These are phyloP conservation scores for Calameuta filiformis DNA, from an alignment of 2,888 invertebrate genomes.

Conservation along the genomic window DNA sequence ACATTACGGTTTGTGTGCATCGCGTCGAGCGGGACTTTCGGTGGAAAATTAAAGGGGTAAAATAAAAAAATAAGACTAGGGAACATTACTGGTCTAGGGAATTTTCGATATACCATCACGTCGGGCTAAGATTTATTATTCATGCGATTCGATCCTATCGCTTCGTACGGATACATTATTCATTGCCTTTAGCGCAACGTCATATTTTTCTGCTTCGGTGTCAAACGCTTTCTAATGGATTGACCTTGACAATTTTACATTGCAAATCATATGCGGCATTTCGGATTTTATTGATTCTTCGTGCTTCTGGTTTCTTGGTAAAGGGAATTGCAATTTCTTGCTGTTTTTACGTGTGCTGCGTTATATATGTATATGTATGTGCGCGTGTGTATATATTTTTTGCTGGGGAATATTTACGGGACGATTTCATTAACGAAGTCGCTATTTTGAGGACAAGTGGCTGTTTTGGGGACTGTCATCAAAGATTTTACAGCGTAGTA, in stretches of 20 bases:
- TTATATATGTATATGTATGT: too few species aligned
- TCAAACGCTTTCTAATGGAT: not conserved
- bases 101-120: not conserved
- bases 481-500: too few species aligned
- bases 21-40: not conserved
- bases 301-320: not conserved
- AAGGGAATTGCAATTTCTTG: not conserved
- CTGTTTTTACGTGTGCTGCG: too few species aligned
- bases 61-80: not conserved
- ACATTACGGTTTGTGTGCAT: not conserved
- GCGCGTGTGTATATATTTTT: too few species aligned
- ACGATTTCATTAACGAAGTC: too few species aligned
- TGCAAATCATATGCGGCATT: too few species aligned
- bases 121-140: not conserved
- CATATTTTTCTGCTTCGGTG: not conserved
- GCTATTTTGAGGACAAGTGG: too few species aligned
- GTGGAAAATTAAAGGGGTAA: not conserved
- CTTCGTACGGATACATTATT: not conserved
- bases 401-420: too few species aligned
- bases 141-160: not conserved
- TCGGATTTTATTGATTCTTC: not conserved
- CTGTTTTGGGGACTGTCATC: too few species aligned
- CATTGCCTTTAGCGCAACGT: not conserved
- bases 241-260: not conserved
- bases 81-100: not conserved